phyloP scores from a whole-genome alignment of 2,888 invertebrate genomes.

The Piscicola geometra region DNA sequence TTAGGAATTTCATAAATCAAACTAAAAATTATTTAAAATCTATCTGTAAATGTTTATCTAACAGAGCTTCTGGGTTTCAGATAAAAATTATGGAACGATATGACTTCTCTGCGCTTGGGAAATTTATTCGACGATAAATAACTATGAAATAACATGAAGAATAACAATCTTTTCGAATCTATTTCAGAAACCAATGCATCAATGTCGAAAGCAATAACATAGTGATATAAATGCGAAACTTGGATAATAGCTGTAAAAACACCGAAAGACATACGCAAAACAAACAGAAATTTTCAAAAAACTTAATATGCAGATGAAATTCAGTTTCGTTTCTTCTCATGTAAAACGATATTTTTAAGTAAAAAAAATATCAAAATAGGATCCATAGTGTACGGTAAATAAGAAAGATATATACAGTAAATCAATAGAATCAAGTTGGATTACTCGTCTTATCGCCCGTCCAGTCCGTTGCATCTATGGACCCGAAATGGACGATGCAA shows the following conservation, averaged over 20 bases:
- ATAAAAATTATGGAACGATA: slow-evolving; percentile 10
- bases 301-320: no score
- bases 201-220: no score
- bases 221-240: no score
- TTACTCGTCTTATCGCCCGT: neutral
- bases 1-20: no score
- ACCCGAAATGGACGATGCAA: neutral
- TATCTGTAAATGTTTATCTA: neutral
- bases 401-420: neutral
- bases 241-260: no score
- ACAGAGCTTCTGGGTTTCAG: slow-evolving; percentile 5
- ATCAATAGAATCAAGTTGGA: slow-evolving; percentile 15
- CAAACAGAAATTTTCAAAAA: neutral
- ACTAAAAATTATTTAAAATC: no score
- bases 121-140: slow-evolving; percentile 10
- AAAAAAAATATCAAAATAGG: neutral
- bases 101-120: neutral
- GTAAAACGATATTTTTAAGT: no score
- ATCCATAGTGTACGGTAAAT: neutral
- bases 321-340: no score
- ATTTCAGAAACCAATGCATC: no score
- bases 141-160: slow-evolving; percentile 4
- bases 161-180: neutral
- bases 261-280: neutral
- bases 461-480: neutral